Evolutionary conservation across 2,888 invertebrate genomes (phyloP).

Genomic region (Fragum sueziense): DNA sequence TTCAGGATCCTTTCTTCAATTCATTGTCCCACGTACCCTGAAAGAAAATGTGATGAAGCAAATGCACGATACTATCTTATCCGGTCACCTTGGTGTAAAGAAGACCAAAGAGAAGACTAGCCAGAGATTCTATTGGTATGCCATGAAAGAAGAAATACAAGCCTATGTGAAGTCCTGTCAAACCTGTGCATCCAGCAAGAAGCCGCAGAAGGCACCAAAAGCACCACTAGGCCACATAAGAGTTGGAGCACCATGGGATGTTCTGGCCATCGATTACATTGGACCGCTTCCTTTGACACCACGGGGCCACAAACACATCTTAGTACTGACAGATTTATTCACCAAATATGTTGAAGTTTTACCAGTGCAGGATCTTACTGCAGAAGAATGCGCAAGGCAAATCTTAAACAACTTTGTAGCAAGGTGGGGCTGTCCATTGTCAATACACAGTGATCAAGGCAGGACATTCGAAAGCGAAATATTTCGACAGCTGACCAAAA

Average conservation of each 20-base stretch:
- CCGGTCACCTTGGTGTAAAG: constrained; percentile 6
- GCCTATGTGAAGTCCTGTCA: background rate
- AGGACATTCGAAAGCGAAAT: constrained; percentile 40
- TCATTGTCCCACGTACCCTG: background rate
- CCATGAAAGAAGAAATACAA: constrained; percentile 2
- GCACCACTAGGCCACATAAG: constrained; percentile 86
- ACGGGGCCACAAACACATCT: constrained; percentile 39
- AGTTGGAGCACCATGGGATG: constrained; percentile 85
- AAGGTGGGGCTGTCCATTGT: constrained; percentile 30
- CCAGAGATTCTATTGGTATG: background rate
- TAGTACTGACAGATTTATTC: constrained; percentile 46
- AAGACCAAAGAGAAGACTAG: background rate
- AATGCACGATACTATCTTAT: background rate
- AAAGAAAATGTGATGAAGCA: background rate
- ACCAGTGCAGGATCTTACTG: constrained; percentile 37
- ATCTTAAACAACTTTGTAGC: constrained; percentile 36
- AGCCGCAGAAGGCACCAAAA: background rate
- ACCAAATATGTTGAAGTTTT: constrained; percentile 43
- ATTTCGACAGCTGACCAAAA: constrained; percentile 27
- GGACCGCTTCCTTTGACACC: constrained; percentile 45
- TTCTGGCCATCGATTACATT: constrained; percentile 31
- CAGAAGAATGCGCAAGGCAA: constrained; percentile 32
- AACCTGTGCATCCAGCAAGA: background rate
- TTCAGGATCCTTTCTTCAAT: background rate
- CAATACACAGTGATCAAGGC: constrained; percentile 41